phyloP scores from a whole-genome alignment of 1,140 invertebrate genomes.

The Mylabris phalerata region DNA sequence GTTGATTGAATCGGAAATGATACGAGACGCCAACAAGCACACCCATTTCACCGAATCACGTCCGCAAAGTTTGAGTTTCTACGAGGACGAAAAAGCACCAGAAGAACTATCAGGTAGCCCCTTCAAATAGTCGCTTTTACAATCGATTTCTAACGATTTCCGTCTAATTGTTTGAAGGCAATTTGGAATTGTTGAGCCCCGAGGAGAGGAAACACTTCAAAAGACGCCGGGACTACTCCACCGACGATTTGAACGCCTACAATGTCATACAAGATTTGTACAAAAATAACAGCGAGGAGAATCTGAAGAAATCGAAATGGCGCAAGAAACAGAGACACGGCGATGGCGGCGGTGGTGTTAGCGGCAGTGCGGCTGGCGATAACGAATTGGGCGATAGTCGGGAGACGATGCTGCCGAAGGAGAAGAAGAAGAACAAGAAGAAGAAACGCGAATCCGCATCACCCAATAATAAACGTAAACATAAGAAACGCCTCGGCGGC shows the following conservation, averaged over 20 bases:
- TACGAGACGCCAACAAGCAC: constrained; percentile 40
- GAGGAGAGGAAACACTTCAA: constrained; percentile 39
- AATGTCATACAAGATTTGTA: constrained; percentile 38
- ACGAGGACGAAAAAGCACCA: constrained; percentile 41
- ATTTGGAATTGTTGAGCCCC: constrained; percentile 39
- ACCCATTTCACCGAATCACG: constrained; percentile 40
- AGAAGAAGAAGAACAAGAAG: constrained; percentile 39
- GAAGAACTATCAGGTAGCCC: constrained; percentile 38
- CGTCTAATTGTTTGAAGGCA: constrained; percentile 20
- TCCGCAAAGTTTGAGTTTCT: constrained; percentile 42
- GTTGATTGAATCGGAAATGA: constrained; percentile 53
- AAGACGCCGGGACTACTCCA: constrained; percentile 33
- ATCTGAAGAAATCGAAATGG: constrained; percentile 37
- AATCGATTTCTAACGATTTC: too few relatives aligned
- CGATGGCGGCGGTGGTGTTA: constrained; percentile 34
- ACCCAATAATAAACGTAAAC: constrained; percentile 28
- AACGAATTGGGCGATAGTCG: constrained; percentile 38
- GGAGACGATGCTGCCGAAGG: constrained; percentile 42
- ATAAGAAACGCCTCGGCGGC: constrained; percentile 23
- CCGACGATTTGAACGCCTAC: constrained; percentile 38
- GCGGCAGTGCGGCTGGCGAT: constrained; percentile 36
- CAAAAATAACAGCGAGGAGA: constrained; percentile 35
- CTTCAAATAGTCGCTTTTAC: too few relatives aligned
- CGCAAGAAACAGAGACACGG: constrained; percentile 34
- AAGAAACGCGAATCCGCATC: constrained; percentile 37